Evolutionary conservation across 2,888 invertebrate genomes (phyloP).

Genomic region (Ferdinandea cuprea): DNA sequence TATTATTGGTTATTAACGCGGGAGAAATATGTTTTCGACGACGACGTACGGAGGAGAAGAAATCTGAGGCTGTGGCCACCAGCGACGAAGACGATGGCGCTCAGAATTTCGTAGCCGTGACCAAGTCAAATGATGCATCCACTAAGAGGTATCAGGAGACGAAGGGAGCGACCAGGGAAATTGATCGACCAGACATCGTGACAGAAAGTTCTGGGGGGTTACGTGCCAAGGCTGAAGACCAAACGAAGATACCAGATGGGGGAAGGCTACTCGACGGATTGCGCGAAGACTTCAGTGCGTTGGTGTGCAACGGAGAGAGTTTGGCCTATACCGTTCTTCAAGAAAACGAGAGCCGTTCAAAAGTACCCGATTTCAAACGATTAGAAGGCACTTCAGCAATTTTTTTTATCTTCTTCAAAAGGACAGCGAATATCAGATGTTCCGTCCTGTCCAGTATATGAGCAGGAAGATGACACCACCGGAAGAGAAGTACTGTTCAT

Average conservation of each 20-base stretch:
- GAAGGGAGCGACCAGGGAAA: not conserved
- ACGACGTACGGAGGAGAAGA: not conserved
- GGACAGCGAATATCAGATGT: too few relatives aligned
- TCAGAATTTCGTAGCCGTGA: too few relatives aligned
- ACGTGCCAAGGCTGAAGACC: not conserved
- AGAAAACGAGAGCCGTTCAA: too few relatives aligned
- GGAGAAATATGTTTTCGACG: conserved; percentile 3
- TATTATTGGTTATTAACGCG: too few relatives aligned
- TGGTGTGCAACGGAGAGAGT: not conserved
- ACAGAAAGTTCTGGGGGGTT: not conserved
- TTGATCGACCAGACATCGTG: not conserved
- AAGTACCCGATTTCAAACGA: too few relatives aligned
- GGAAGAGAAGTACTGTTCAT: too few relatives aligned
- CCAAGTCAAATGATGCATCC: conserved; percentile 1
- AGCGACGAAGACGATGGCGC: not conserved
- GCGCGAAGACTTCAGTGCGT: not conserved
- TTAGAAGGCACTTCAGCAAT: too few relatives aligned
- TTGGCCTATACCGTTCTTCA: not conserved
- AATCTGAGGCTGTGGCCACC: not conserved
- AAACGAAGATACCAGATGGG: not conserved
- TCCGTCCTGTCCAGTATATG: too few relatives aligned
- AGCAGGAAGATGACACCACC: not conserved
- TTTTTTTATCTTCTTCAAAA: not conserved
- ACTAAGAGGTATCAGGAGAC: not conserved
- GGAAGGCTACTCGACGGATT: not conserved